These are phyloP conservation scores for Brenthis daphne DNA, from an alignment of 2,888 invertebrate genomes.

Conservation along the genomic window DNA sequence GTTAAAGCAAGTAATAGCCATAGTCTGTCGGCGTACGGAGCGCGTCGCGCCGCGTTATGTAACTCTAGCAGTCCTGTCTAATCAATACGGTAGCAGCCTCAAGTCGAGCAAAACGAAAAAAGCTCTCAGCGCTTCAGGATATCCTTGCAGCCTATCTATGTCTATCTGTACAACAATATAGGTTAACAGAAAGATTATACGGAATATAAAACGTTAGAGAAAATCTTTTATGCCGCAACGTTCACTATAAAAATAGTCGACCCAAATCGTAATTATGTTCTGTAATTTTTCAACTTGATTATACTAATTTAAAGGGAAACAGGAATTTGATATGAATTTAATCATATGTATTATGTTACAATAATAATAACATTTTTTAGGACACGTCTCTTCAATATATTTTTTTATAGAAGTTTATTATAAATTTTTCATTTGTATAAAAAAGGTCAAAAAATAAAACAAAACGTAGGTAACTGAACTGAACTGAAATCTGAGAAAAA, in stretches of 20 bases:
- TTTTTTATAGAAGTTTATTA: too few relatives aligned
- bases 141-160: conserved; percentile 49
- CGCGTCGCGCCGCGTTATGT: conserved; percentile 65
- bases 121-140: conserved; percentile 50
- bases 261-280: too few relatives aligned
- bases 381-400: too few relatives aligned
- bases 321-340: too few relatives aligned
- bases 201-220: not conserved
- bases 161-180: conserved; percentile 18
- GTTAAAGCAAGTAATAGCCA: conserved; percentile 45
- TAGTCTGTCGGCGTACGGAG: conserved; percentile 57
- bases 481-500: too few relatives aligned
- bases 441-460: too few relatives aligned
- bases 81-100: conserved; percentile 74
- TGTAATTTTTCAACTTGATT: too few relatives aligned
- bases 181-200: not conserved
- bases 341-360: too few relatives aligned
- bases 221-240: not conserved
- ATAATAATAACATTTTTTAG: too few relatives aligned
- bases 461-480: too few relatives aligned
- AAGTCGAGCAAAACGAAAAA: conserved; percentile 66
- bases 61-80: conserved; percentile 73
- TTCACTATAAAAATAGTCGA: not conserved
- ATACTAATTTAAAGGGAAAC: too few relatives aligned
- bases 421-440: too few relatives aligned